Base-by-base conservation (phyloP, 2,113 vertebrate species). In the Drymodes brunneopygia region DNA sequence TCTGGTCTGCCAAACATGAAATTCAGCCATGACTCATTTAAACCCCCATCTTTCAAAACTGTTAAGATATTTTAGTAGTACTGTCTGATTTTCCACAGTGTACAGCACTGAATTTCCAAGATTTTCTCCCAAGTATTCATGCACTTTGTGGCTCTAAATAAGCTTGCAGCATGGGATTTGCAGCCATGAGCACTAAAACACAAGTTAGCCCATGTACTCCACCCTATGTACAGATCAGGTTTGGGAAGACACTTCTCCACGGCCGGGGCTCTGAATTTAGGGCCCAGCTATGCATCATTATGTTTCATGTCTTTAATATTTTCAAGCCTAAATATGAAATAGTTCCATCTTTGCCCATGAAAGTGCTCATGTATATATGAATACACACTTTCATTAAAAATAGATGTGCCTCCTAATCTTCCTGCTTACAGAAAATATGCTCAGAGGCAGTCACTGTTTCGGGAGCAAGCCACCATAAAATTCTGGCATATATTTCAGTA, bases 301-400 rank as follows among this genome's bases (percentile, higher is more conserved):
- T 58, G 8, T 18, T 60, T 85, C 36, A 27, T 18, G 10, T 50
- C 51, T 86, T 64, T 78, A 88, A 81, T 57, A 66, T 70, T 91
- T 89, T 36, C 28, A 66, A 72, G 27, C 33, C 84, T 58, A 82
- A 69, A 54, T 42, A 38, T 31, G 16, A 69, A 50, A 70, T 27
- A 38, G 4, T 77, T 88, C 33, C 38, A 33, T 58, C 47, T 85
- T 69, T 57, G 3, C 22, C 40, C 16, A 33, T 58, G 51, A 50
- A 92, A 81, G 36, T 21, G 45, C 9, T 74, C 89, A 73, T 78
- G 72, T 88, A 81, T 83, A 72, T 61, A 81, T 3, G 4, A 60
- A 79, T 88, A 82, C 24, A 89, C 12, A 42, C 25, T 79, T 94
- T 90, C 64, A 94, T 91, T 95, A 88, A 90, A 91, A 95, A 90